phyloP scores from a whole-genome alignment of 2,888 invertebrate genomes.

The Calameuta idolon region DNA sequence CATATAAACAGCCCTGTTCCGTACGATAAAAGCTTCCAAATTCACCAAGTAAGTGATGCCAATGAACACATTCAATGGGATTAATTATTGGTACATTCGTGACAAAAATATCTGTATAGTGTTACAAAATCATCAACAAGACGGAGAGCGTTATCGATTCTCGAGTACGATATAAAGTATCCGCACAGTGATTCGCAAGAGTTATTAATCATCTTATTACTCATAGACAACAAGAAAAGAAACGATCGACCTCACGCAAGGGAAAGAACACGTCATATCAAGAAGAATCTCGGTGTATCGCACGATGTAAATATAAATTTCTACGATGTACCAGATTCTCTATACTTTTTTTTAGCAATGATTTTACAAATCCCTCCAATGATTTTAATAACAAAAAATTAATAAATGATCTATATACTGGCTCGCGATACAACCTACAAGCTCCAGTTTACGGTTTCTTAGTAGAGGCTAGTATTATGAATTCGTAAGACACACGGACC shows the following conservation, averaged over 20 bases:
- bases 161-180: neutral
- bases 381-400: neutral
- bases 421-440: neutral
- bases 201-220: neutral
- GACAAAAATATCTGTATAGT: neutral
- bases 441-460: neutral
- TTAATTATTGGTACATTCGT: neutral
- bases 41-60: neutral
- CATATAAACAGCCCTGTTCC: neutral
- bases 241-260: neutral
- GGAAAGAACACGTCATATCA: neutral
- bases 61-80: neutral
- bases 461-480: neutral
- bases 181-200: neutral
- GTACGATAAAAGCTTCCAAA: neutral
- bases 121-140: neutral
- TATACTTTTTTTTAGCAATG: neutral
- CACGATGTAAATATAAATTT: neutral
- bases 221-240: neutral
- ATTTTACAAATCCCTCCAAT: too few relatives aligned
- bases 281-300: neutral
- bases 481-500: neutral
- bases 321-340: neutral
- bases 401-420: neutral
- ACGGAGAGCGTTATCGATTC: neutral